Evolutionary conservation across 2,797 vertebrate genomes (phyloP), one percentile per base, ranked within the genome.

Genomic region (Myotis pilosus): DNA sequence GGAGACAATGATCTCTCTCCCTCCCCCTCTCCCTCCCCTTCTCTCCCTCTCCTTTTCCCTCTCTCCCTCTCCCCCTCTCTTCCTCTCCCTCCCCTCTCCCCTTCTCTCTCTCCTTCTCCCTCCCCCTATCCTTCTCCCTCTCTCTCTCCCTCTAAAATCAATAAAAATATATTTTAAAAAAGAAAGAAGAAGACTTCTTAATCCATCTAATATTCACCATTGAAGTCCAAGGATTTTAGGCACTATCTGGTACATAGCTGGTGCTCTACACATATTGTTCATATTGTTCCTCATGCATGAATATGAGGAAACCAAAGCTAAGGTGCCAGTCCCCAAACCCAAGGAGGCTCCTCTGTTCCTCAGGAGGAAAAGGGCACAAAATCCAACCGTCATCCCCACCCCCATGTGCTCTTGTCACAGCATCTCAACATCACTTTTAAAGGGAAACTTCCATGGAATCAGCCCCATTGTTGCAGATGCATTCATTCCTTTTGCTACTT

Each of bases 261-360:
- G 68, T 23, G 20, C 55, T 60, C 25, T 41, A 6, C 55, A 38
- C 7, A 20, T 25, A 17, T 6, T 49, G 53, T 38, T 87, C 81
- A 72, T 53, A 53, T 53, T 62, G 60, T 62, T 62, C 57, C 57
- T 60, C 60, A 62, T 57, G 28, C 51, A 5, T 0, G 8, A 8
- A 30, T 36, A 15, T 3, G 23, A 95, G 60, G 20, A 57, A 66
- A 47, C 19, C n/a, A 49, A 60, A 75, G 75, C 5, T 25, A 23
- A n/a, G 3, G 33, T 23, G 49, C n/a, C 25, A 20, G 28, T 41
- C 55, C 38, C 30, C 28, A 20, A 64, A 25, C n/a, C 36, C 19
- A 30, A 30, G 0, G 0, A 22, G 2, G 3, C 6, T 57, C 20
- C 4, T 78, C 33, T 23, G 13, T 47, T 17, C 72, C 23, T 44